These are phyloP conservation scores for Heteromurus nitidus DNA, from an alignment of 2,888 invertebrate species.

Conservation along the genomic window DNA sequence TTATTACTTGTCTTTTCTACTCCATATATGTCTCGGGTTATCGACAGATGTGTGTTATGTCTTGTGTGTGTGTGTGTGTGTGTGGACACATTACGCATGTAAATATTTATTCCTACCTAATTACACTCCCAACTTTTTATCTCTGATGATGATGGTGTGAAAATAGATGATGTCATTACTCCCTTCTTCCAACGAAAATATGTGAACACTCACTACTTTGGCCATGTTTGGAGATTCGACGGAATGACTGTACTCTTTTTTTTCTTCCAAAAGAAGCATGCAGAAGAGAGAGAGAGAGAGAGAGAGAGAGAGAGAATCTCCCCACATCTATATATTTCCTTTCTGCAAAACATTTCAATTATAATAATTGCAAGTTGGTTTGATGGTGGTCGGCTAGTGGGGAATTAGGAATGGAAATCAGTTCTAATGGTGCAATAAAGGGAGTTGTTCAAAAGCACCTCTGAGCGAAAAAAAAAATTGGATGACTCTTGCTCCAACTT, in stretches of 20 bases:
- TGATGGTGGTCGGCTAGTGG: neutral
- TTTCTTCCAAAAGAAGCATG: neutral
- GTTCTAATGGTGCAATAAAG: conserved; percentile 4
- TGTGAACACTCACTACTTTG: conserved; percentile 9
- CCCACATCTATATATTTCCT: conserved; percentile 3
- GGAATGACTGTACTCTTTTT: neutral
- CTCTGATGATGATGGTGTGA: conserved; percentile 30
- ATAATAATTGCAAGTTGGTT: conserved; percentile 44
- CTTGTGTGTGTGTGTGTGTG: too few species aligned
- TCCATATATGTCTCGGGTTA: neutral
- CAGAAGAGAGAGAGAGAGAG: neutral
- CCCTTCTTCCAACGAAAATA: conserved; percentile 19
- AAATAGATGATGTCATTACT: conserved; percentile 58
- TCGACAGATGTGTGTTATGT: too few species aligned
- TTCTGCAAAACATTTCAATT: conserved; percentile 43
- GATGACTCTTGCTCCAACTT: too few species aligned
- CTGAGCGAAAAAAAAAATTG: too few species aligned
- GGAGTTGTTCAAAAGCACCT: too few species aligned
- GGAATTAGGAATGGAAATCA: conserved; percentile 16
- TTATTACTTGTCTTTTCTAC: neutral
- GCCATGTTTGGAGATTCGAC: conserved; percentile 25
- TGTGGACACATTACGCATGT: too few species aligned
- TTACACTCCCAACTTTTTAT: conserved; percentile 1
- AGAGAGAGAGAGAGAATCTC: neutral
- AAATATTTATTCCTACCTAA: conserved; percentile 12